Conservation (phyloP, 2,113 vertebrate species). For the Alethe diademata region DNA sequence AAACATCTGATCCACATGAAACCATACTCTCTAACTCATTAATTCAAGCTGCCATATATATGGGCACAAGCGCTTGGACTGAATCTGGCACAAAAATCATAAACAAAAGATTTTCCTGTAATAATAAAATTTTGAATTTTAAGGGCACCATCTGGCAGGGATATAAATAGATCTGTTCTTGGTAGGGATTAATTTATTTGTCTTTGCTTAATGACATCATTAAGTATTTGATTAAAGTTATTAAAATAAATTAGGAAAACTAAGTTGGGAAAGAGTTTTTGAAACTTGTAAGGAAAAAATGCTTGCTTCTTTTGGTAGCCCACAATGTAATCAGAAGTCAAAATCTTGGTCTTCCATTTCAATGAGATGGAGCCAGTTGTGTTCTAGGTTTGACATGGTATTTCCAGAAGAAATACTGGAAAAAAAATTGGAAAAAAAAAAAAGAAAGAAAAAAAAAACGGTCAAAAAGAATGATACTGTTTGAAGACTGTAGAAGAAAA, state of each 20-base stretch:
- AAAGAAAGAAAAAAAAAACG: background rate
- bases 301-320: background rate
- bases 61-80: background rate
- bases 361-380: rapidly evolving
- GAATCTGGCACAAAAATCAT: background rate
- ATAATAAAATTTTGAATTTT: conserved; percentile 17
- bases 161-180: background rate
- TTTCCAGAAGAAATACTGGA: background rate
- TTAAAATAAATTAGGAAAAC: background rate
- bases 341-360: background rate
- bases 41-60: background rate
- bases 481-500: background rate
- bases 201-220: background rate
- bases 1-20: conserved; percentile 14
- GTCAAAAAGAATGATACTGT: background rate
- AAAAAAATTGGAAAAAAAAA: background rate
- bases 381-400: background rate
- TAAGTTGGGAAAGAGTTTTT: background rate
- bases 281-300: background rate
- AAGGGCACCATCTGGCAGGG: conserved; percentile 14
- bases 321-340: background rate
- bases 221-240: background rate
- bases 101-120: conserved; percentile 34
- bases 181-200: background rate
- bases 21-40: background rate